Conservation (phyloP, 1,140 invertebrate species). For the Hypothenemus hampei region DNA sequence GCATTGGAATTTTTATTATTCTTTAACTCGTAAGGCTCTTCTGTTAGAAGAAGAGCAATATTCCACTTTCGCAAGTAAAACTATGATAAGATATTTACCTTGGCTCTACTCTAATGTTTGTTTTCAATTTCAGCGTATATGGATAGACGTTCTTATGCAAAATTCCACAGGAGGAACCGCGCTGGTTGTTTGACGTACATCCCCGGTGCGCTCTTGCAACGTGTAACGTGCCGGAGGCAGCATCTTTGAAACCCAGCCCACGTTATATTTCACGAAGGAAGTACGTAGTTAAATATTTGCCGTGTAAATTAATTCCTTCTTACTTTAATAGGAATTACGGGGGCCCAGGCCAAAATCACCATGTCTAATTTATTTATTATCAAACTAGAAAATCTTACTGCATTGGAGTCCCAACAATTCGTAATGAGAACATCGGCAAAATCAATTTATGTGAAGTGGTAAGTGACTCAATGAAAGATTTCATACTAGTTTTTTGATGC, state of each 20-base stretch:
- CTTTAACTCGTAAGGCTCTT: no score
- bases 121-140: constrained; percentile 16
- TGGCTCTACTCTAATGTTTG: constrained; percentile 12
- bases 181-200: constrained; percentile 8
- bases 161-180: constrained; percentile 3
- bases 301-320: constrained; percentile 22
- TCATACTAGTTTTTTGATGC: no score
- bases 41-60: no score
- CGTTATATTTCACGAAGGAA: constrained; percentile 6
- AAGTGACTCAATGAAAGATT: no score
- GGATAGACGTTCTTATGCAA: constrained; percentile 19
- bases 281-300: constrained; percentile 19
- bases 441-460: no score
- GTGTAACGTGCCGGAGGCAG: constrained; percentile 16
- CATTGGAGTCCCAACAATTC: no score
- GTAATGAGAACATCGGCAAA: no score
- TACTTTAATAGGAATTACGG: constrained; percentile 2
- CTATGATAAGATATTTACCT: constrained; percentile 8
- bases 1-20: no score
- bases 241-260: constrained; percentile 14
- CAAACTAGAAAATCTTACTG: no score
- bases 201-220: constrained; percentile 10
- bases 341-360: neutral
- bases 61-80: no score
- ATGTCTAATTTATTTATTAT: no score